A percentile compares a stretch with the other conserved stretches of the same genome.
Evolutionary conservation across 1,140 invertebrate genomes (phyloP).

Genomic region (Sogatella furcifera): DNA sequence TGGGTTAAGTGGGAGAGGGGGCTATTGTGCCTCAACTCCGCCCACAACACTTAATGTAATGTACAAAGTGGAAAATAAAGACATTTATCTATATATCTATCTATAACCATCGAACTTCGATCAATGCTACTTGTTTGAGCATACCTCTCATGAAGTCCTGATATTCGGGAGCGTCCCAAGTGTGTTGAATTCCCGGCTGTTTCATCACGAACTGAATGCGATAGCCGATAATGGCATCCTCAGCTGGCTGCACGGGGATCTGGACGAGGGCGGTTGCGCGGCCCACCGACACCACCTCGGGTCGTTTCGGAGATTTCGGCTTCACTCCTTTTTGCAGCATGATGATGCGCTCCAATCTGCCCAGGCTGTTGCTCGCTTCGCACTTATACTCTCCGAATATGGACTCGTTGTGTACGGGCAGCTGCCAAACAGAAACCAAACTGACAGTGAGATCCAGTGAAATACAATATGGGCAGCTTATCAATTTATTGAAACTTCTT

Average conservation of each 20-base stretch:
- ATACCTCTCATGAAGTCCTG: constrained; percentile 14
- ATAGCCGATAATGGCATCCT: constrained; percentile 12
- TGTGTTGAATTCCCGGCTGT: background rate
- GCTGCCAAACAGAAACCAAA: constrained; percentile 22
- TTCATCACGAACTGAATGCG: constrained; percentile 16
- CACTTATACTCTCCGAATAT: constrained; percentile 42
- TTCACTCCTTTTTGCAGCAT: constrained; percentile 38
- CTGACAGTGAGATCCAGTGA: no score
- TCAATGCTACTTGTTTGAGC: no score
- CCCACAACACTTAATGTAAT: no score
- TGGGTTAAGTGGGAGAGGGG: no score
- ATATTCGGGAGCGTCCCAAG: constrained; percentile 10
- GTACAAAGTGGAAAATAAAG: no score
- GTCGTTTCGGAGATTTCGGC: constrained; percentile 32
- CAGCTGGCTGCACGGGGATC: background rate
- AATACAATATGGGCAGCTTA: no score
- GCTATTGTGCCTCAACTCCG: no score
- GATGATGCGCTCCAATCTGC: constrained; percentile 36
- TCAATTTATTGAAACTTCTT: no score
- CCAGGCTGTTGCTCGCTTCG: constrained; percentile 38
- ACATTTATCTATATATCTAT: no score
- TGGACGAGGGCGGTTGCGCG: constrained; percentile 8
- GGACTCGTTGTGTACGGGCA: constrained; percentile 35
- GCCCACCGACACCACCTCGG: background rate
- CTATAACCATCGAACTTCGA: no score